phyloP scores from a whole-genome alignment of 2,888 invertebrate genomes.

The Lissonota sp. region DNA sequence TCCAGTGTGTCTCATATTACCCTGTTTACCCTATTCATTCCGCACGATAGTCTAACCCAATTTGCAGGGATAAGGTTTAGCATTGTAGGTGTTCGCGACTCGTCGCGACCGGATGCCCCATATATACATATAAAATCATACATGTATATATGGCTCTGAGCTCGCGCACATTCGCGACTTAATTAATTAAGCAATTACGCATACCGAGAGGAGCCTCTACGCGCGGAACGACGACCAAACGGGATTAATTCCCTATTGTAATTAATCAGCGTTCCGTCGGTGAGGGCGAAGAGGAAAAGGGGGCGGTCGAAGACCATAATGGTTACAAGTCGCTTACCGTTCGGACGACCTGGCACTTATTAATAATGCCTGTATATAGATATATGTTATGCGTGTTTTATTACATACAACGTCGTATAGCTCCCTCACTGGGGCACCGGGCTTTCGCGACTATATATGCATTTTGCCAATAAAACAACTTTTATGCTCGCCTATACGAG shows the following conservation, averaged over 20 bases:
- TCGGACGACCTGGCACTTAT: constrained; percentile 45
- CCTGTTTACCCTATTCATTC: too few species aligned
- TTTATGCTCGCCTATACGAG: neutral
- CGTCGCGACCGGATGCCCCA: constrained; percentile 23
- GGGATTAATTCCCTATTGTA: constrained; percentile 75
- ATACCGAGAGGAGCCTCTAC: constrained; percentile 41
- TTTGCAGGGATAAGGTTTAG: constrained; percentile 63
- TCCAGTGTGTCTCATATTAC: too few species aligned
- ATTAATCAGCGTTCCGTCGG: constrained; percentile 71
- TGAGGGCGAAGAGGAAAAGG: neutral
- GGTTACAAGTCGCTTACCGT: constrained; percentile 60
- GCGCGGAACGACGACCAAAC: constrained; percentile 53
- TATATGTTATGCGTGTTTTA: neutral
- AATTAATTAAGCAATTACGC: constrained; percentile 77
- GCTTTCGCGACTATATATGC: constrained; percentile 22
- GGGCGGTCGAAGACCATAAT: constrained; percentile 48
- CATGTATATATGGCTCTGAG: constrained; percentile 36
- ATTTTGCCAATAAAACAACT: constrained; percentile 12
- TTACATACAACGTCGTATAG: neutral
- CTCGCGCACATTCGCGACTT: constrained; percentile 54
- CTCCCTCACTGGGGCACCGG: constrained; percentile 38
- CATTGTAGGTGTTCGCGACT: neutral
- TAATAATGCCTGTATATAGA: constrained; percentile 41
- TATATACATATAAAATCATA: constrained; percentile 56
- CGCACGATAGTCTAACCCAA: constrained; percentile 74